Conservation (phyloP, 1,140 invertebrate genomes). For the Zaprionus africanus region DNA sequence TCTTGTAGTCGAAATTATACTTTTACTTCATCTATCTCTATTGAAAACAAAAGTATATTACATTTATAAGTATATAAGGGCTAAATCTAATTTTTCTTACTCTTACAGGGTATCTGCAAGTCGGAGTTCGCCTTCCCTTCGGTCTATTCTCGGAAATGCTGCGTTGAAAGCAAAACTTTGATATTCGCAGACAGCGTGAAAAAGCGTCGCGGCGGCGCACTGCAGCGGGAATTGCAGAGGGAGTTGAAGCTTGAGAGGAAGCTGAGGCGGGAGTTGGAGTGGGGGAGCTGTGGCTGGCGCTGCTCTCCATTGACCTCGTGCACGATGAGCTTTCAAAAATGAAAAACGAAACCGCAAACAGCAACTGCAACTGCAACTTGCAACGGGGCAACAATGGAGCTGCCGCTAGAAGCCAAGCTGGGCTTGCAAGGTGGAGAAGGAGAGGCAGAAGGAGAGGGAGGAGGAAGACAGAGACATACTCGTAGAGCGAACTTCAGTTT, state of each 20-base stretch:
- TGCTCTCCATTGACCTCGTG: conserved; percentile 53
- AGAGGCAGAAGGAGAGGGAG: background rate
- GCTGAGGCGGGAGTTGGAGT: background rate
- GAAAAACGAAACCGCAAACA: conserved; percentile 44
- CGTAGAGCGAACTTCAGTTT: background rate
- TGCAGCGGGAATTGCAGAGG: background rate
- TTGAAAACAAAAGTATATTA: too few relatives aligned
- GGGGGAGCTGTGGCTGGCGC: conserved; percentile 11
- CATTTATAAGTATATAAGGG: fast-evolving
- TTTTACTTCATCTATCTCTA: background rate
- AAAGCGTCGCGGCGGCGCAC: conserved; percentile 10
- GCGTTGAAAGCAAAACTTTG: conserved; percentile 44
- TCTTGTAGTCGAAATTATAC: background rate
- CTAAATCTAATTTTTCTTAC: background rate
- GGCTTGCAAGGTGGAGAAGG: background rate
- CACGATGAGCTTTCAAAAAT: conserved; percentile 57
- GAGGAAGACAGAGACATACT: background rate
- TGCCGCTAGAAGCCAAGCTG: conserved; percentile 18
- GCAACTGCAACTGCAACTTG: conserved; percentile 8
- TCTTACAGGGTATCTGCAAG: background rate
- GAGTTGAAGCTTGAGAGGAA: conserved; percentile 4
- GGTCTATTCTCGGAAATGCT: conserved; percentile 10
- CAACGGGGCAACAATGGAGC: conserved; percentile 32
- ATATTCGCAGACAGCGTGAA: conserved; percentile 28
- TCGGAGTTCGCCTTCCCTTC: too few relatives aligned